phyloP scores from a whole-genome alignment of 2,888 invertebrate species.

The Falcaria lacertinaria region DNA sequence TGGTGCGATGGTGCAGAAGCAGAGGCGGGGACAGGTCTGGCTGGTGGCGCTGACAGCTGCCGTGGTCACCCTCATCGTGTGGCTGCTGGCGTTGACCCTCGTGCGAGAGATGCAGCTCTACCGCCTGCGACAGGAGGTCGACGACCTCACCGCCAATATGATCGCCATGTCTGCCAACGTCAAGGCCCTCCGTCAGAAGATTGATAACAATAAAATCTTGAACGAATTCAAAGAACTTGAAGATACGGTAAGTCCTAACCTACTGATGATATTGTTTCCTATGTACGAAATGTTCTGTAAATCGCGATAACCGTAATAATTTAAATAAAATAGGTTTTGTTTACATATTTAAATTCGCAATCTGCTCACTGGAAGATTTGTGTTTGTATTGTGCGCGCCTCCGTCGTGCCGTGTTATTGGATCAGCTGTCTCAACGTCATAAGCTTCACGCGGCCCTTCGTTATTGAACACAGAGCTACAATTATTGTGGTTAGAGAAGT shows the following conservation, averaged over 20 bases:
- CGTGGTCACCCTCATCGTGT: slow-evolving; percentile 42
- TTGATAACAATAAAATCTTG: slow-evolving; percentile 54
- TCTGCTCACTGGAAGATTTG: neutral
- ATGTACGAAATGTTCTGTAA: neutral
- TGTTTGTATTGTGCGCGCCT: neutral
- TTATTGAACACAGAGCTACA: neutral
- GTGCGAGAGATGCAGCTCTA: slow-evolving; percentile 58
- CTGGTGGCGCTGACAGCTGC: slow-evolving; percentile 36
- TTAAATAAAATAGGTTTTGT: neutral
- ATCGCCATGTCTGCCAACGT: slow-evolving; percentile 56
- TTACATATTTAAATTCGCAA: neutral
- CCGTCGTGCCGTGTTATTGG: neutral
- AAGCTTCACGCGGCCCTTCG: neutral
- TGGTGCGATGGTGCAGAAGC: slow-evolving; percentile 43
- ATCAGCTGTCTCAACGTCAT: neutral
- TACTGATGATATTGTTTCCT: neutral
- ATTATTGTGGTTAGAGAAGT: neutral
- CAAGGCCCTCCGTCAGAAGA: slow-evolving; percentile 55
- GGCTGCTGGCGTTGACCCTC: slow-evolving; percentile 56
- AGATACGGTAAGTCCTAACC: slow-evolving; percentile 58
- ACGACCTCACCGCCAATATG: slow-evolving; percentile 60
- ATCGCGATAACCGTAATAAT: neutral
- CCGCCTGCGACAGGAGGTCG: slow-evolving; percentile 54
- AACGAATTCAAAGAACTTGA: slow-evolving; percentile 60
- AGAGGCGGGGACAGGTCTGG: slow-evolving; percentile 40